Evolutionary conservation across 2,888 invertebrate genomes (phyloP), one percentile per base, ranked within the genome.

Genomic region (Adelognathus sp.): DNA sequence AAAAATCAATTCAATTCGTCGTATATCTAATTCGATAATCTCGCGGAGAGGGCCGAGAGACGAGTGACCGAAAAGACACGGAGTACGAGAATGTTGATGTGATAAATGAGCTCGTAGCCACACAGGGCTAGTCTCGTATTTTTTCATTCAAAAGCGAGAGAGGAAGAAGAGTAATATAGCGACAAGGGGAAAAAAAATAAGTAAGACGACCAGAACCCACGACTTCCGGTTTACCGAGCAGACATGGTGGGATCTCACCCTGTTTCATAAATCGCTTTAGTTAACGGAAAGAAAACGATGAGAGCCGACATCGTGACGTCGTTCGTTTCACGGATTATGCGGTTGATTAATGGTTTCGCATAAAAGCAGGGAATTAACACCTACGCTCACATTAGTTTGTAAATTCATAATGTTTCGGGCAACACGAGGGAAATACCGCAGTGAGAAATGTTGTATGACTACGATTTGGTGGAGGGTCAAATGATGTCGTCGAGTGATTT

Each of bases 21-120:
- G 88, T 87, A 87, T 90, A 90, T 90, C 90, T 90, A 87, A 89
- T 89, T 88, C 84, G 87, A 89, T 89, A 86, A 89, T 90, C 90
- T 88, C 75, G 78, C n/a, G n/a, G n/a, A n/a, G 80, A 61, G 75
- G 81, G 74, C 71, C n/a, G n/a, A n/a, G 63, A 50, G 75, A 78
- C 73, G 64, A 79, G 81, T 74, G 72, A 56, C 69, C 64, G 81
- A 83, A 84, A 81, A 80, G 76, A 80, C 71, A 76, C 60, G 80
- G 74, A 69, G 60, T 63, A 67, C 70, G 60, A 66, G 71, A 81
- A 78, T 78, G 75, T 69, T 73, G 81, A 80, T 81, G 71, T 85
- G 84, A 85, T 86, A 82, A 85, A 86, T 84, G 86, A 83, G 81
- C 71, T 69, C 39, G 24, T 29, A 36, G 41, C 50, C 18, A 41